Evolutionary conservation across 1,140 invertebrate genomes (phyloP), one percentile per base, ranked within the genome.

Genomic region (Oscheius sp.): DNA sequence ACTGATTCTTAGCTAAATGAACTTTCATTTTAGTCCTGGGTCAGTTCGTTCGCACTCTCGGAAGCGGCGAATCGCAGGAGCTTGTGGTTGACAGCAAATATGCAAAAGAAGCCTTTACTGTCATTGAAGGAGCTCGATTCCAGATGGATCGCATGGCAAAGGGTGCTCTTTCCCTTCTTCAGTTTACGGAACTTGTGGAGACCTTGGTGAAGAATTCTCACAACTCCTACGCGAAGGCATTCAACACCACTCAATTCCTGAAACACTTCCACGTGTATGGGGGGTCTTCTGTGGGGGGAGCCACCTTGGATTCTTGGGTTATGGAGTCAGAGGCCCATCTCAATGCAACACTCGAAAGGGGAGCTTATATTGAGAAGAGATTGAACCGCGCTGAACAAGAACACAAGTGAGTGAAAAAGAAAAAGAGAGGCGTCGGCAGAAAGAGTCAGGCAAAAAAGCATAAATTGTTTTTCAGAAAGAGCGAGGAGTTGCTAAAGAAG

Each of bases 291-390:
- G 65, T 73, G 2, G 63, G 64, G 10, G 71, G 63, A 31, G 71
- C 63, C 1, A 58, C 64, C 2, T 28, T 73, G 15, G 71, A 73
- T 49, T 38, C 31, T 1, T 72, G 68, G 62, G 28, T 81, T 3
- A 64, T 63, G 35, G 79, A 83, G 63, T 79, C 80, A 2, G 38
- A 81, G 23, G 55, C 62, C n/a, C 73, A 82, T 38, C 68, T 81
- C 58, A 74, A 84, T 55, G 49, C 71, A 1, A 70, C 67, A 1
- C 20, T 70, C 34, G 79, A 82, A 23, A 59, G 81, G 31, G 77
- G 81, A 34, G 67, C 70, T 36, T 62, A 72, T 18, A 77, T 83
- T 34, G 82, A 81, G 52, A 83, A 84, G 58, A 58, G 79, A 38
- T 61, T 63, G 15, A 83, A 82, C 45, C 70, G 83, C 45, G 81